A percentile compares a stretch with the other conserved stretches of the same genome.
Conservation (phyloP, 2,113 vertebrate genomes). For the Cynoglossus semilaevis region DNA sequence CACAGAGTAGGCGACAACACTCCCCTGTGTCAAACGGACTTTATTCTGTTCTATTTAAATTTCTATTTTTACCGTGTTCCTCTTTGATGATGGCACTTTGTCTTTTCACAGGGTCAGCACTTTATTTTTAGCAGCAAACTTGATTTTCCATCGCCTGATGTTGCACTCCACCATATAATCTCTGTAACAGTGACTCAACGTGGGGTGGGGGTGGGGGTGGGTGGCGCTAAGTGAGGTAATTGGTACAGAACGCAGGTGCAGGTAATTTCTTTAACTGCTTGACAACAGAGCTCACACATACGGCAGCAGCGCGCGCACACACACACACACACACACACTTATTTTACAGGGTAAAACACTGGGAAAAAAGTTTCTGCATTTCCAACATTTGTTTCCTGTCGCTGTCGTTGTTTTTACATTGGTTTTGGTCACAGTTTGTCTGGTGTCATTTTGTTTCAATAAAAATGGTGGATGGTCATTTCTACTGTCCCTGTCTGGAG, state of each 20-base stretch:
- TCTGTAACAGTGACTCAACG: slow-evolving; percentile 4
- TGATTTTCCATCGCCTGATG: slow-evolving; percentile 30
- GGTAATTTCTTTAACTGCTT: slow-evolving; percentile 40
- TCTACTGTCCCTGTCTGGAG: too few species aligned
- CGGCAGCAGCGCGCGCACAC: slow-evolving; percentile 4
- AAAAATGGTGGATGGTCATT: too few species aligned
- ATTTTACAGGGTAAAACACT: too few species aligned
- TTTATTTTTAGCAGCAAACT: slow-evolving; percentile 32
- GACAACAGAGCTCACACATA: slow-evolving; percentile 45
- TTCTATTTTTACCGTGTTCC: slow-evolving; percentile 13
- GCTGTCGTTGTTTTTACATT: too few species aligned
- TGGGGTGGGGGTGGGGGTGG: slow-evolving; percentile 1
- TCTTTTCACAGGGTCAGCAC: slow-evolving; percentile 49
- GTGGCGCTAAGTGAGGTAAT: slow-evolving; percentile 64
- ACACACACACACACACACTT: slow-evolving; percentile 1
- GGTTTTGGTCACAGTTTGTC: too few species aligned
- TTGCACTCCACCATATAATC: slow-evolving; percentile 21
- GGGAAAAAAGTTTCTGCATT: too few species aligned
- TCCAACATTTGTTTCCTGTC: too few species aligned
- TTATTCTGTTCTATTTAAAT: too few species aligned
- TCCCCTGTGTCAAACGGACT: slow-evolving; percentile 7
- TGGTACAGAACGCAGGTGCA: slow-evolving; percentile 54
- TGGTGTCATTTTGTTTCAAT: too few species aligned
- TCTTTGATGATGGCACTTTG: slow-evolving; percentile 45
- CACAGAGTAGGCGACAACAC: too few species aligned